phyloP scores from a whole-genome alignment of 1,140 invertebrate genomes.

The Plectrocnemia conspersa region DNA sequence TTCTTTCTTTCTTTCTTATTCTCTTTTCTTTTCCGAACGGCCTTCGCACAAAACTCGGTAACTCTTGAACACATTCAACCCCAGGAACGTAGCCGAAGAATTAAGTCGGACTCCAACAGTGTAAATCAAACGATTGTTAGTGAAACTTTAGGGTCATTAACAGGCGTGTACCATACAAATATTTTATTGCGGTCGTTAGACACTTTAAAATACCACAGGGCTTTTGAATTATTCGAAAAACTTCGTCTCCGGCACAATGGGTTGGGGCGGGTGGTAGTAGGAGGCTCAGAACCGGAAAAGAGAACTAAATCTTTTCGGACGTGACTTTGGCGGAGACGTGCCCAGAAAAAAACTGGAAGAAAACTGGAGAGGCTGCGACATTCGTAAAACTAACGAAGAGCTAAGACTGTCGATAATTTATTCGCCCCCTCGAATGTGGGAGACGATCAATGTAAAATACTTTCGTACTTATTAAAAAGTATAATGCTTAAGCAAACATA shows the following conservation, averaged over 20 bases:
- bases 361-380: slow-evolving; percentile 1
- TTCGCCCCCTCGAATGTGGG: background rate
- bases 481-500: too few relatives aligned
- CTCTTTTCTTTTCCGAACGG: too few relatives aligned
- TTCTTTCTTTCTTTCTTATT: too few relatives aligned
- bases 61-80: too few relatives aligned
- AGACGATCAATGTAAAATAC: background rate
- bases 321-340: slow-evolving; percentile 13
- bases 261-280: background rate
- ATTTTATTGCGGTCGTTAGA: slow-evolving; percentile 33
- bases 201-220: slow-evolving; percentile 32
- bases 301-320: slow-evolving; percentile 14
- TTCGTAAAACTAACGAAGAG: slow-evolving; percentile 9
- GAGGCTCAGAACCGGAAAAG: slow-evolving; percentile 3
- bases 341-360: slow-evolving; percentile 14
- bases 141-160: slow-evolving; percentile 27
- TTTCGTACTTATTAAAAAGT: too few relatives aligned
- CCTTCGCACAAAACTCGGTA: too few relatives aligned
- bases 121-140: slow-evolving; percentile 32
- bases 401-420: background rate
- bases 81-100: too few relatives aligned
- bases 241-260: slow-evolving; percentile 31
- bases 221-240: slow-evolving; percentile 32
- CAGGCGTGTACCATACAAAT: slow-evolving; percentile 33
- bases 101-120: too few relatives aligned